These are phyloP conservation scores for Dorcus hopei DNA, from an alignment of 2,888 invertebrate species.

Conservation along the genomic window DNA sequence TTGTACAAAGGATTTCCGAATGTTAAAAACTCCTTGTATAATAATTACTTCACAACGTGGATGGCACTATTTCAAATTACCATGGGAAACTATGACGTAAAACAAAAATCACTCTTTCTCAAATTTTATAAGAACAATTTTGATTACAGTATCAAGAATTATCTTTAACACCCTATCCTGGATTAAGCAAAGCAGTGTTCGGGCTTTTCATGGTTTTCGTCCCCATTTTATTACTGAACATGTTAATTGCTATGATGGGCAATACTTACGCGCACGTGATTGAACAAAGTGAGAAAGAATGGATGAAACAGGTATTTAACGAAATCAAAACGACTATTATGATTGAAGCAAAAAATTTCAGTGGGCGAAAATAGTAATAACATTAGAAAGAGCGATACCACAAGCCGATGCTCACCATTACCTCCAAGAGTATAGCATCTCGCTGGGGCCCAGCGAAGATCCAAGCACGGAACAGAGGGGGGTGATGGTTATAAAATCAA, in stretches of 20 bases:
- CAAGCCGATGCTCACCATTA: conserved; percentile 87
- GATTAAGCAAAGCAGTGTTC: conserved; percentile 93
- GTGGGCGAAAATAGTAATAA: conserved; percentile 99
- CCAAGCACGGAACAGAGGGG: conserved; percentile 84
- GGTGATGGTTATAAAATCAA: conserved; percentile 97
- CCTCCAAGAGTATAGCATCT: conserved; percentile 93
- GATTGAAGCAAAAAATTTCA: conserved; percentile 42
- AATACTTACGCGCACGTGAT: conserved; percentile 98
- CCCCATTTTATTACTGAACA: conserved; percentile 93
- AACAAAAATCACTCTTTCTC: conserved; percentile 33
- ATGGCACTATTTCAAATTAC: conserved; percentile 98
- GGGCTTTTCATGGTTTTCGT: conserved; percentile 97
- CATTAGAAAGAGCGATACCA: conserved; percentile 89
- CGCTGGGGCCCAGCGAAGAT: conserved; percentile 77
- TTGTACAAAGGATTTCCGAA: conserved; percentile 88
- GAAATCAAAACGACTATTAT: neutral
- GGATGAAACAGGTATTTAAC: conserved; percentile 85
- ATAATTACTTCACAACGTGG: conserved; percentile 87
- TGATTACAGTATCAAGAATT: conserved; percentile 85
- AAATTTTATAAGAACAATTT: neutral
- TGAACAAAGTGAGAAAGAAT: conserved; percentile 97
- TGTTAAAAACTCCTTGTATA: conserved; percentile 75
- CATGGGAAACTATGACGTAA: conserved; percentile 95
- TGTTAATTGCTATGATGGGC: conserved; percentile 99
- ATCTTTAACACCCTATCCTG: conserved; percentile 84